Evolutionary conservation across 2,113 vertebrate species (phyloP).

Genomic region (Tauraco erythrolophus): DNA sequence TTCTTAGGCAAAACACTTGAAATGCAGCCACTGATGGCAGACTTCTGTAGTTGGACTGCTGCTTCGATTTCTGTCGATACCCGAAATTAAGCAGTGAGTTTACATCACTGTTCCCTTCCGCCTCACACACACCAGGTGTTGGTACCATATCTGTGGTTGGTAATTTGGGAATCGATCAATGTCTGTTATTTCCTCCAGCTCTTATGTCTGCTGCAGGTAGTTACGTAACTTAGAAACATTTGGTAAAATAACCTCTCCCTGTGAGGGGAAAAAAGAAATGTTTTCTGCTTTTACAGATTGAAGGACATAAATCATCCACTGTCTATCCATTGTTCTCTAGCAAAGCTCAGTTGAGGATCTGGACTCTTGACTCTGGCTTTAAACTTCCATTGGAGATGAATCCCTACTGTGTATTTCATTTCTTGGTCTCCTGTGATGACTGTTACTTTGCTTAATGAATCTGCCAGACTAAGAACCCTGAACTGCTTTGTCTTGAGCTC

Average conservation of each 20-base stretch:
- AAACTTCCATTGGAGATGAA: not conserved
- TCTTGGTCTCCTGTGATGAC: not conserved
- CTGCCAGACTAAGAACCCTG: not conserved
- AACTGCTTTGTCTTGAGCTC: not conserved
- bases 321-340: not conserved
- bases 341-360: not conserved
- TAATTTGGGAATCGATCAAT: not conserved
- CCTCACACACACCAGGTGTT: not conserved
- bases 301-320: not conserved
- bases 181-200: not conserved
- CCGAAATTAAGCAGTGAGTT: not conserved
- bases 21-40: not conserved
- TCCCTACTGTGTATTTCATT: not conserved
- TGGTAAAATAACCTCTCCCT: not conserved
- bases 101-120: not conserved
- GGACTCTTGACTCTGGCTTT: not conserved
- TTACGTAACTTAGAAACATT: not conserved
- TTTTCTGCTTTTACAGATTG: not conserved
- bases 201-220: not conserved
- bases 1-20: not conserved
- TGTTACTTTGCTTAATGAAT: not conserved
- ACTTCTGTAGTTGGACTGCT: not conserved
- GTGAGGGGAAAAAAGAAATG: rapidly evolving
- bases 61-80: not conserved
- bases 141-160: not conserved